Conservation (phyloP, 2,888 invertebrate genomes). For the Mantis religiosa region DNA sequence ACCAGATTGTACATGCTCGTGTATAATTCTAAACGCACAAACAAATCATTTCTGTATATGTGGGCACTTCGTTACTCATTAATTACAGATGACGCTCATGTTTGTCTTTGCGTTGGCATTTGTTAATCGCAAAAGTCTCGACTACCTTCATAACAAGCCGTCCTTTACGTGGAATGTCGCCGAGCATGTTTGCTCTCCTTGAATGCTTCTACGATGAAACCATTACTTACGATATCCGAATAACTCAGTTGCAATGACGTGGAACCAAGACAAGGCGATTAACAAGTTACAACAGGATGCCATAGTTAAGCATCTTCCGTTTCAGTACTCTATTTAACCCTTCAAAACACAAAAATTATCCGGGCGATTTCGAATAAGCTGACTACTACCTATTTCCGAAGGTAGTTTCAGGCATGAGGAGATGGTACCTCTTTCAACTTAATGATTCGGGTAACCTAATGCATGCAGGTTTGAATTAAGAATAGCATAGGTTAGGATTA, state of each 20-base stretch:
- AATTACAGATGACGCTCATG: too few relatives aligned
- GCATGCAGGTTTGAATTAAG: too few relatives aligned
- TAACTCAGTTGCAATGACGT: background rate
- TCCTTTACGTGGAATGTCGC: background rate
- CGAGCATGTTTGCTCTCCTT: background rate
- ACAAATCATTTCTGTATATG: too few relatives aligned
- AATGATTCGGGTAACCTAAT: too few relatives aligned
- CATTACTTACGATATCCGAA: background rate
- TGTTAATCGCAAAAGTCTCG: too few relatives aligned
- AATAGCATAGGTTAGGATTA: too few relatives aligned
- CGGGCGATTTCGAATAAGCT: background rate
- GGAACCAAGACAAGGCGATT: background rate
- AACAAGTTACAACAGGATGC: background rate
- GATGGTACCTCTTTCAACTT: too few relatives aligned
- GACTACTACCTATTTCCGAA: background rate
- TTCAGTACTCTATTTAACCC: background rate
- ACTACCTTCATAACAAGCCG: background rate
- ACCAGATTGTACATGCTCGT: too few relatives aligned
- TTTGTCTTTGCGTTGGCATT: too few relatives aligned
- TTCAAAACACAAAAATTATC: background rate
- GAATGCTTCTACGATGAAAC: background rate
- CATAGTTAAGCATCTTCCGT: background rate
- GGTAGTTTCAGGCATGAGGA: background rate
- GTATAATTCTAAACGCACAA: too few relatives aligned
- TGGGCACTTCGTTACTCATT: too few relatives aligned